These are phyloP conservation scores for Chaetodon auriga DNA, from an alignment of 2,113 vertebrate species.

Conservation along the genomic window DNA sequence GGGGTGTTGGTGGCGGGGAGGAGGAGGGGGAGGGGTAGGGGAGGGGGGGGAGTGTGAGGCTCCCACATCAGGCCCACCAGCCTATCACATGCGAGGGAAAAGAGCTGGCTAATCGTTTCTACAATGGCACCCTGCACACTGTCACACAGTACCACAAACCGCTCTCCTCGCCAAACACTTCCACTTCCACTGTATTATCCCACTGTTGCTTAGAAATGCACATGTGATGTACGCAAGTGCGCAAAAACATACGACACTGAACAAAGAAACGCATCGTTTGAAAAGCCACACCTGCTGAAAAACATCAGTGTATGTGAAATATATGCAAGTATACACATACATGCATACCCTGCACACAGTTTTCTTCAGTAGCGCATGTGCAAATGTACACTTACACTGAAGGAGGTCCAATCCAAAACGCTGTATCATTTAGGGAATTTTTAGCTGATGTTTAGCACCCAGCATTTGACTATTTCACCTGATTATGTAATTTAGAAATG, in stretches of 20 bases:
- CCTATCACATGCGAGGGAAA: slow-evolving; percentile 82
- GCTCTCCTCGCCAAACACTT: slow-evolving; percentile 72
- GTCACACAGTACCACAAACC: slow-evolving; percentile 78
- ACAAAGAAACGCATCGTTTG: slow-evolving; percentile 23
- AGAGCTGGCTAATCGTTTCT: slow-evolving; percentile 85
- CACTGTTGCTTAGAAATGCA: slow-evolving; percentile 61
- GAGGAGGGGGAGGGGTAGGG: slow-evolving; percentile 39
- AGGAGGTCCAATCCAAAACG: background rate
- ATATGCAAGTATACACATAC: slow-evolving; percentile 5
- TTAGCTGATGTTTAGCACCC: background rate
- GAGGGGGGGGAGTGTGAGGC: slow-evolving; percentile 56
- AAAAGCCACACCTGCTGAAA: slow-evolving; percentile 41
- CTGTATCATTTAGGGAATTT: background rate
- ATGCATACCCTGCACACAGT: background rate
- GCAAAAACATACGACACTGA: slow-evolving; percentile 34
- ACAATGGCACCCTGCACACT: slow-evolving; percentile 80
- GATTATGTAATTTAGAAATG: background rate
- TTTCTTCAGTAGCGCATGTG: background rate
- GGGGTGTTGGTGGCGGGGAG: slow-evolving; percentile 75
- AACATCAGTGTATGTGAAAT: background rate
- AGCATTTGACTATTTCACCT: background rate
- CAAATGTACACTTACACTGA: background rate
- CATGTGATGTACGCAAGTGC: slow-evolving; percentile 49
- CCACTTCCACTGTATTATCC: slow-evolving; percentile 70
- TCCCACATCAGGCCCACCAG: slow-evolving; percentile 81